Evolutionary conservation across 53 echinoderm and acorn worm genomes (phyloP).

Genomic region (Holothuria scabra): DNA sequence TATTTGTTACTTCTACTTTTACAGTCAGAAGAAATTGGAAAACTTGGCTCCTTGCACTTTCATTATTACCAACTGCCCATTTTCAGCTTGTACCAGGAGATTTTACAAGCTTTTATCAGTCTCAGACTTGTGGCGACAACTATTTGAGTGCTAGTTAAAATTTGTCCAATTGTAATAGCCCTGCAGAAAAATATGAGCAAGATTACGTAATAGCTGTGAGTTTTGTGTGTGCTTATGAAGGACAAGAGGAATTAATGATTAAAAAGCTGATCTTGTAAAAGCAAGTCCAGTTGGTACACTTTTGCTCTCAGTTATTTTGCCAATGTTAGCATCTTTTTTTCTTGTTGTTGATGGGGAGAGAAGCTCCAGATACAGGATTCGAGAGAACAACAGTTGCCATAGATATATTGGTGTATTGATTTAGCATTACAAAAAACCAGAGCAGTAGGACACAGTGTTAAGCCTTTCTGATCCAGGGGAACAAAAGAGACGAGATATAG

Average conservation of each 20-base stretch:
- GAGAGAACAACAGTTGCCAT: conserved; percentile 3
- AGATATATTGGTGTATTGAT: conserved; percentile 33
- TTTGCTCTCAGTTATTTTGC: background rate
- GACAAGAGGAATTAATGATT: conserved; percentile 32
- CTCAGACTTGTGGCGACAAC: too few relatives aligned
- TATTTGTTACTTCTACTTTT: too few relatives aligned
- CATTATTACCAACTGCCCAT: too few relatives aligned
- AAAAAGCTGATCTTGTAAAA: conserved; percentile 1
- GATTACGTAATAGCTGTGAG: conserved; percentile 11
- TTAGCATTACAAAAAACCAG: background rate
- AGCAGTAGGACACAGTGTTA: conserved; percentile 2
- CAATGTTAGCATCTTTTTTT: background rate
- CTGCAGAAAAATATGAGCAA: background rate
- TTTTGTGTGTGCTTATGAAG: background rate
- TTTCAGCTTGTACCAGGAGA: too few relatives aligned
- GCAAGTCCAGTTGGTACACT: background rate
- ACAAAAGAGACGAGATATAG: conserved; percentile 8
- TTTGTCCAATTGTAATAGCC: conserved; percentile 1
- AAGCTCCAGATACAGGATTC: background rate
- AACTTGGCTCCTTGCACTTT: too few relatives aligned
- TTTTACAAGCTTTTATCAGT: too few relatives aligned
- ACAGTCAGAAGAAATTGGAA: too few relatives aligned
- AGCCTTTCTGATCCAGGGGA: conserved; percentile 9
- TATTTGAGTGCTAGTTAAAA: conserved; percentile 14
- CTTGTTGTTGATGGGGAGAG: too few relatives aligned